Base-by-base conservation (phyloP, 2,113 vertebrate species). In the Ceyx margarethae region DNA sequence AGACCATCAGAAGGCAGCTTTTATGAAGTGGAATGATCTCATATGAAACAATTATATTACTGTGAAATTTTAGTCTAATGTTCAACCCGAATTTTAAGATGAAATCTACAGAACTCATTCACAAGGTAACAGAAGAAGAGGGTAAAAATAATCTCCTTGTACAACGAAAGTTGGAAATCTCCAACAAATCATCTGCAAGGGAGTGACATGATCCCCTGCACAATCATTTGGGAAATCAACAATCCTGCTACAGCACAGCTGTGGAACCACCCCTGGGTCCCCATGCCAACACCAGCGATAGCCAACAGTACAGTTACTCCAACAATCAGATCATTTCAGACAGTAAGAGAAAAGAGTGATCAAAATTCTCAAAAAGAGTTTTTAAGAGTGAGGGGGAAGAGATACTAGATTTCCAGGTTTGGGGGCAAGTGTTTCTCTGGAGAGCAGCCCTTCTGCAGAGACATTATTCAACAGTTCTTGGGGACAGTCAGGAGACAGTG, bases 11-110 rank as follows among this genome's bases (percentile, higher is more conserved):
- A 95, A 96, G 91, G 73, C 84, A 82, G 37, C 64, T 80, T 91
- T 90, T 64, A 74, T 87, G 43, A 87, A 88, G 48, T 46, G 73
- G 73, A 95, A 97, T 84, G 90, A 92, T 65, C 77, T 94, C 46
- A 78, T 29, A 75, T 8, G 68, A 92, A 91, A 81, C 67, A 91
- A 93, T 87, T 85, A 69, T 14, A 82, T 91, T 71, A 92, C 48
- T 67, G 51, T 40, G 69, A 95, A 93, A 73, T 54, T 81, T 33
- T 54, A 95, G 50, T 66, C 35, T 91, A 64, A 76, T 1, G 3
- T 65, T 89, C 84, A 69, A 73, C 31, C 35, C 85, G 87, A 95
- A 69, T 84, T 90, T 64, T 81, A 66, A 89, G 54, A 94, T 79
- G 22, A 66, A 23, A 87, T 28, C 46, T 54, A 35, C 3, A 53